Evolutionary conservation across 2,888 invertebrate species (phyloP).

Genomic region (Cephus runcator): DNA sequence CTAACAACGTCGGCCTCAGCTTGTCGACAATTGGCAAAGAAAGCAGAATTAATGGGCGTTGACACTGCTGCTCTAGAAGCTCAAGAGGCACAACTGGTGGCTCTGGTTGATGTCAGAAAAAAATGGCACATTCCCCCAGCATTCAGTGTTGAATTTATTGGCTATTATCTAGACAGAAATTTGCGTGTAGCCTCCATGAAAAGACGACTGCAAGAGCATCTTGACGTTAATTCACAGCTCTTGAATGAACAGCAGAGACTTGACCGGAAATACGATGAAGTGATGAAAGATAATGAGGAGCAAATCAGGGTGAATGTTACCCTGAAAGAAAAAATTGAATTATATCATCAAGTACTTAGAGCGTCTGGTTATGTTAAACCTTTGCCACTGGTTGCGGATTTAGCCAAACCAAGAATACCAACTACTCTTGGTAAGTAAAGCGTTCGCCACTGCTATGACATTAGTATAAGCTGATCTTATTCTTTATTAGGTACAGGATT

Average conservation of each 20-base stretch:
- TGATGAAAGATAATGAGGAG: slow-evolving; percentile 75
- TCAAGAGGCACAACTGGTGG: slow-evolving; percentile 84
- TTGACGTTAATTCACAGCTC: slow-evolving; percentile 79
- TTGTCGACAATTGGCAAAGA: slow-evolving; percentile 81
- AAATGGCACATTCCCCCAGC: slow-evolving; percentile 96
- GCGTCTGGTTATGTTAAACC: slow-evolving; percentile 55
- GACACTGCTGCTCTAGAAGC: slow-evolving; percentile 84
- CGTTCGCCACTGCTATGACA: slow-evolving; percentile 8
- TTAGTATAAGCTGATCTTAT: slow-evolving; percentile 2
- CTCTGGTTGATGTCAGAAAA: slow-evolving; percentile 86
- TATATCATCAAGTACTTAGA: slow-evolving; percentile 57
- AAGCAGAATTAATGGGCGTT: slow-evolving; percentile 92
- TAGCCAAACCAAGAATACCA: slow-evolving; percentile 53
- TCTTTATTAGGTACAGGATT: slow-evolving; percentile 59
- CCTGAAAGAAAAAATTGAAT: slow-evolving; percentile 69
- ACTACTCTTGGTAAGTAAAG: slow-evolving; percentile 50
- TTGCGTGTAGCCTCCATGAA: slow-evolving; percentile 83
- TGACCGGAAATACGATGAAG: slow-evolving; percentile 82
- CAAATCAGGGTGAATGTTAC: slow-evolving; percentile 71
- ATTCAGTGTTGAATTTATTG: slow-evolving; percentile 93
- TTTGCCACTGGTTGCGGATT: slow-evolving; percentile 51
- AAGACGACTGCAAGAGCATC: slow-evolving; percentile 78
- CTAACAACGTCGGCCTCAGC: slow-evolving; percentile 92
- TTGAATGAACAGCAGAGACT: slow-evolving; percentile 82
- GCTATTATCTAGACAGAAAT: slow-evolving; percentile 92